Evolutionary conservation across 2,888 invertebrate species (phyloP), one percentile per base, ranked within the genome.

Genomic region (Conus canariensis): DNA sequence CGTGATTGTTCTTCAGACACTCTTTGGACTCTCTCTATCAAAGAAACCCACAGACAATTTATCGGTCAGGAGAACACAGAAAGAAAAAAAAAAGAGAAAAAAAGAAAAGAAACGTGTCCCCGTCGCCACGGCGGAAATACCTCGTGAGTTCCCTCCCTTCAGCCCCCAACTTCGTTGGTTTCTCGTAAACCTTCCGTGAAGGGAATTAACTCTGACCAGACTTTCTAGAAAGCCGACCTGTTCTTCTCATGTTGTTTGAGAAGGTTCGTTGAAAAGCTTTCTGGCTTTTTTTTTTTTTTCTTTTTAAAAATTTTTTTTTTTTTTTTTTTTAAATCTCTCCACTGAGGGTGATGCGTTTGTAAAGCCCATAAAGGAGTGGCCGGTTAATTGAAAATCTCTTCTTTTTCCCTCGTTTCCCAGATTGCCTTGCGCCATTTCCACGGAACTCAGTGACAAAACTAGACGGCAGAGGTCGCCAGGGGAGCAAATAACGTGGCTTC

Each of bases 311-410:
- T 83, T 58, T 7, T 83, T 58, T n/a, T 8, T 83, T 82, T 30
- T 14, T n/a, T 22, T 58, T 59, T 83, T 83, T 58, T 16, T 56
- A n/a, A 22, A 16, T n/a, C 59, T n/a, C 10, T 19, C 25, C 7
- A 14, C 14, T 12, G 60, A 19, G 58, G 22, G 83, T 22, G 22
- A n/a, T 85, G 85, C 85, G 85, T 85, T 85, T 85, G 85, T 60
- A 85, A 85, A 2, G 60, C 9, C 85, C 60, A 85, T 85, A 56
- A 85, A 25, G 25, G 60, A 59, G 60, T 60, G 85, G 45, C 85
- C 19, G 59, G 60, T 10, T 85, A 85, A 85, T 85, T 85, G 85
- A 85, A 85, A 85, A 85, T 60, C 85, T 85, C 85, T 25, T 85
- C 85, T 85, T 85, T 85, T 85, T 85, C 59, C 60, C 85, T 60